A percentile compares a stretch with the other conserved stretches of the same genome.
phyloP scores from a whole-genome alignment of 1,140 invertebrate genomes.

The Hylaeus volcanicus region DNA sequence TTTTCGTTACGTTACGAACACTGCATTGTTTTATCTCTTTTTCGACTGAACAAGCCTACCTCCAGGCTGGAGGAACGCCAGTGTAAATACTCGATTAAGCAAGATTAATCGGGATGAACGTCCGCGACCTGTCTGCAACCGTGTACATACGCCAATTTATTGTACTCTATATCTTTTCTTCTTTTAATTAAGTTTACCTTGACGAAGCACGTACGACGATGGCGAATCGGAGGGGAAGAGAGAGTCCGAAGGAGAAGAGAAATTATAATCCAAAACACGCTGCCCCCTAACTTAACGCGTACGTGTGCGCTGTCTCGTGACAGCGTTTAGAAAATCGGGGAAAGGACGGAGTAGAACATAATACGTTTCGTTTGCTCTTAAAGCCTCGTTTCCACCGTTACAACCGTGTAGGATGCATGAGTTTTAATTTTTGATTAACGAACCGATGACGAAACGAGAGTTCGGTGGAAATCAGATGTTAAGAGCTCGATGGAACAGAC shows the following conservation, averaged over 20 bases:
- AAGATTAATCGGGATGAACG: background rate
- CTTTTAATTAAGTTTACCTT: constrained; percentile 2
- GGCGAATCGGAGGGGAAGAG: constrained; percentile 14
- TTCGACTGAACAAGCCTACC: background rate
- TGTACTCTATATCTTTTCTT: background rate
- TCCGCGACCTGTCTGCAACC: background rate
- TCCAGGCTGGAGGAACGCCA: background rate
- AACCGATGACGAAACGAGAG: too few relatives aligned
- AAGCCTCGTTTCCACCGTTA: background rate
- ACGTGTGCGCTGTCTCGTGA: constrained; percentile 1
- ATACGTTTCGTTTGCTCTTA: background rate
- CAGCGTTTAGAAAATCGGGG: background rate
- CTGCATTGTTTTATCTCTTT: background rate
- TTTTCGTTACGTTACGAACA: background rate
- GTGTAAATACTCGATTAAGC: constrained; percentile 17
- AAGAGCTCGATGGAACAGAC: background rate
- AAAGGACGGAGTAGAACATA: too few relatives aligned
- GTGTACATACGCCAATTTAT: constrained; percentile 23
- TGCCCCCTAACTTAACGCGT: constrained; percentile 11
- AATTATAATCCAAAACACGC: constrained; percentile 15
- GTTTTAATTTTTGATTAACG: background rate
- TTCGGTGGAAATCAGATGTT: too few relatives aligned
- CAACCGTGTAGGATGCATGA: background rate
- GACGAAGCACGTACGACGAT: background rate
- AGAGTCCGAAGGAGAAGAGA: constrained; percentile 16